phyloP scores from a whole-genome alignment of 2,888 invertebrate species.

The Lordiphosa andalusiaca region DNA sequence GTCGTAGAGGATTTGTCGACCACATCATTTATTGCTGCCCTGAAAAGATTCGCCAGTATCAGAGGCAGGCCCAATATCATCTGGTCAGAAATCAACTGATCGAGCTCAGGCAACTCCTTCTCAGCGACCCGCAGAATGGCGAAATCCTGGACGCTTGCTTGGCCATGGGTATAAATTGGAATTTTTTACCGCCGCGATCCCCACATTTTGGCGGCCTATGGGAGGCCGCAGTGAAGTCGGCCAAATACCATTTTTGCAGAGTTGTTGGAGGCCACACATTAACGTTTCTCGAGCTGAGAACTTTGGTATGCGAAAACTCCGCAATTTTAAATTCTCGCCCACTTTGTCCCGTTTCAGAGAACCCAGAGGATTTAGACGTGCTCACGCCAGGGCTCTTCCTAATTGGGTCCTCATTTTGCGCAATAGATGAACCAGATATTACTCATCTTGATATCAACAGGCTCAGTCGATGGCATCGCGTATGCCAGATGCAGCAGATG shows the following conservation, averaged over 20 bases:
- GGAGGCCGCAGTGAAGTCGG: too few species aligned
- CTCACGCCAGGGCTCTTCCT: conserved; percentile 14
- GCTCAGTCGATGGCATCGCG: conserved; percentile 18
- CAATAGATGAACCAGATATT: too few species aligned
- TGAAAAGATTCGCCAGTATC: conserved; percentile 14
- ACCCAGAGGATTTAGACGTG: conserved; percentile 8
- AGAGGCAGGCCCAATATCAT: conserved; percentile 4
- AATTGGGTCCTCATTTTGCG: neutral
- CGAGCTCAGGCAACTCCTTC: conserved; percentile 10
- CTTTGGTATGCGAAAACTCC: too few species aligned
- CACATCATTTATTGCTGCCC: conserved; percentile 15
- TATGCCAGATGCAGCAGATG: too few species aligned
- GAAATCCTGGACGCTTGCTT: conserved; percentile 7
- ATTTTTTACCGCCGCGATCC: too few species aligned
- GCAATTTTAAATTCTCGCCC: conserved; percentile 24
- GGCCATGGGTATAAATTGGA: conserved; percentile 2
- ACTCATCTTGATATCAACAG: conserved; percentile 20
- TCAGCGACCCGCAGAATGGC: conserved; percentile 3
- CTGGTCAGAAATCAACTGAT: conserved; percentile 10
- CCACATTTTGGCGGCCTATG: too few species aligned
- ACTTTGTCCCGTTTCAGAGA: conserved; percentile 20
- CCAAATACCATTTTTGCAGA: too few species aligned
- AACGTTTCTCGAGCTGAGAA: too few species aligned
- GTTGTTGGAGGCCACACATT: too few species aligned
- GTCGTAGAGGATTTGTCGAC: conserved; percentile 16